Base-by-base conservation (phyloP, 2,888 invertebrate genomes). In the Mythimna lalbum region DNA sequence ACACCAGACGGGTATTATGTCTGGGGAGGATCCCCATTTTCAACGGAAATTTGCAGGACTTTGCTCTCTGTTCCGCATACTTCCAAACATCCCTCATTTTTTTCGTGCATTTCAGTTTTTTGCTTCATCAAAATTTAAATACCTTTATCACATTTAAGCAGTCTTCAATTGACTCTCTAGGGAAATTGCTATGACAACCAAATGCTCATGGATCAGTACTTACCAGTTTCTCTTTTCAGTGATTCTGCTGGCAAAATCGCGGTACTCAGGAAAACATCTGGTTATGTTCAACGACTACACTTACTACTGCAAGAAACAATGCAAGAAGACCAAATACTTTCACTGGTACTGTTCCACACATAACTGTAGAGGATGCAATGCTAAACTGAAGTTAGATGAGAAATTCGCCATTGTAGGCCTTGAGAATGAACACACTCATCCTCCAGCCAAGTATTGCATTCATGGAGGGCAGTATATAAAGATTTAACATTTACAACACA, bases 311-410 rank as follows among this genome's bases (percentile, higher is more conserved):
- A 94, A 94, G 87, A 92, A 90, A 69, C 90, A 92, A 78, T 92
- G 90, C 85, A 93, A 93, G 86, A 92, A 87, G 77, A 92, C 90
- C 0, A 92, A 91, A 53, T 84, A 88, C 70, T 93, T 91, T 68
- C 90, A 91, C 67, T 95, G 95, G 95, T 92, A 94, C 73, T 95
- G 95, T 69, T 95, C 95, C 1, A 94, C 95, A 0, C 93, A 95
- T 76, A 94, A 94, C 84, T 92, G 91, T 76, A 90, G 91, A 47
- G 94, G 95, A 0, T 95, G 95, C 74, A 93, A 93, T 50, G 95
- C 94, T 0, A 93, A 92, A 60, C 84, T 95, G 33, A 92, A 90
- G 50, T 63, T 95, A 52, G 88, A 94, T 60, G 91, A 92, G 59
- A 92, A 92, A 56, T 93, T 90, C 53, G 90, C 86, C 0, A 90